These are phyloP conservation scores for Erythrocercus mccallii DNA, from an alignment of 2,113 vertebrate genomes.

Conservation along the genomic window DNA sequence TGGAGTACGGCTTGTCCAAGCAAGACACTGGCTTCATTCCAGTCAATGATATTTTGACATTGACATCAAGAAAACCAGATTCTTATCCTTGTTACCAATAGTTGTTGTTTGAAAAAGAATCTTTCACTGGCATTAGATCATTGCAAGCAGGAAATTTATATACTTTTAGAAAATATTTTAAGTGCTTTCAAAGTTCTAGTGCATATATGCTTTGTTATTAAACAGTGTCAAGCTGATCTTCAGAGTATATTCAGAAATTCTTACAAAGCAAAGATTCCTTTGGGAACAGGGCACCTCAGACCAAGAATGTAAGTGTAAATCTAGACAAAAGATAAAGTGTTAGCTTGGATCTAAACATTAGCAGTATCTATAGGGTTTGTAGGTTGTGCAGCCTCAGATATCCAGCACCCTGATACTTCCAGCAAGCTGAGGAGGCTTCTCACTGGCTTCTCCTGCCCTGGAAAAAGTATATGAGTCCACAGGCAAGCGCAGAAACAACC, in stretches of 20 bases:
- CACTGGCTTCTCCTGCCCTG: background rate
- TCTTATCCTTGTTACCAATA: background rate
- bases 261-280: background rate
- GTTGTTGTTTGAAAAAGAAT: background rate
- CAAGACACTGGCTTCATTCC: background rate
- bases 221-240: background rate
- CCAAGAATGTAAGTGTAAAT: background rate
- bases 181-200: background rate
- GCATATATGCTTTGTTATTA: background rate
- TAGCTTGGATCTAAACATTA: background rate
- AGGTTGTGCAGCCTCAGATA: background rate
- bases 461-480: background rate
- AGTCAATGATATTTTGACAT: background rate
- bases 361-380: background rate
- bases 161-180: background rate
- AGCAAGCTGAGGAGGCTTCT: background rate
- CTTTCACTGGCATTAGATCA: background rate
- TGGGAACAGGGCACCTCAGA: background rate
- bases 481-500: background rate
- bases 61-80: background rate
- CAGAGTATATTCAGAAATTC: background rate
- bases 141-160: background rate
- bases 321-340: background rate
- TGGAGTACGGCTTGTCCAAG: background rate
- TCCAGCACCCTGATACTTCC: background rate